Percentiles rank a stretch among this genome's conserved stretches.
Conservation (phyloP, 2,113 vertebrate species). For the Garra rufa region DNA sequence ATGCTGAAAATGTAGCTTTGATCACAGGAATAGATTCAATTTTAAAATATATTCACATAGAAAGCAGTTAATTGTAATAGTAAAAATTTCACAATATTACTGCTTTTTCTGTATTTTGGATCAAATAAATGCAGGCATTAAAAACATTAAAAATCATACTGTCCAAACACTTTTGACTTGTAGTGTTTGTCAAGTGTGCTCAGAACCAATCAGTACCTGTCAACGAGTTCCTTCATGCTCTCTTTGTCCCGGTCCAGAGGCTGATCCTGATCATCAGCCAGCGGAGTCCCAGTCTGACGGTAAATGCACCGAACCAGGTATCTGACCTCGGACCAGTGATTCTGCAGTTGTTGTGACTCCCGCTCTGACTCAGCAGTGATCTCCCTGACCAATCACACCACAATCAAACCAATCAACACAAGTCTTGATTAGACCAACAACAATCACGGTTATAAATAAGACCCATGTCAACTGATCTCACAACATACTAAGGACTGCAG, state of each 20-base stretch:
- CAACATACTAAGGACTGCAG: too few species aligned
- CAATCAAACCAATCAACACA: neutral
- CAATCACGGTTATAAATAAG: neutral
- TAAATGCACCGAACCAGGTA: slow-evolving; percentile 96
- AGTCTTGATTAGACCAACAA: neutral
- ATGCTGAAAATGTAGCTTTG: too few species aligned
- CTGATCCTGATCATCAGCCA: slow-evolving; percentile 94
- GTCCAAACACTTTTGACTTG: too few species aligned
- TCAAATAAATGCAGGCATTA: too few species aligned
- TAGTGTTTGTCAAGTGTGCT: neutral
- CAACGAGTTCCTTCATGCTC: slow-evolving; percentile 94
- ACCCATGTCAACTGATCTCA: neutral
- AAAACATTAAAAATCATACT: too few species aligned
- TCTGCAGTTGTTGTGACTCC: slow-evolving; percentile 95
- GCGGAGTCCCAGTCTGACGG: slow-evolving; percentile 90
- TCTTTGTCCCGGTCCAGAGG: slow-evolving; percentile 91
- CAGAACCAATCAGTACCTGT: slow-evolving; percentile 73
- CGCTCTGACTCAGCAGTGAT: slow-evolving; percentile 89
- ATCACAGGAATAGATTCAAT: too few species aligned
- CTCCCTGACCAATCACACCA: slow-evolving; percentile 77
- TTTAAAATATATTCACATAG: too few species aligned
- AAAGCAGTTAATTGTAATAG: too few species aligned
- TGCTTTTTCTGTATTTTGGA: too few species aligned
- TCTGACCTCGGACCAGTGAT: slow-evolving; percentile 96
- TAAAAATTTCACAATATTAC: too few species aligned